Evolutionary conservation across 2,888 invertebrate species (phyloP).

Genomic region (Morpho deidamia): DNA sequence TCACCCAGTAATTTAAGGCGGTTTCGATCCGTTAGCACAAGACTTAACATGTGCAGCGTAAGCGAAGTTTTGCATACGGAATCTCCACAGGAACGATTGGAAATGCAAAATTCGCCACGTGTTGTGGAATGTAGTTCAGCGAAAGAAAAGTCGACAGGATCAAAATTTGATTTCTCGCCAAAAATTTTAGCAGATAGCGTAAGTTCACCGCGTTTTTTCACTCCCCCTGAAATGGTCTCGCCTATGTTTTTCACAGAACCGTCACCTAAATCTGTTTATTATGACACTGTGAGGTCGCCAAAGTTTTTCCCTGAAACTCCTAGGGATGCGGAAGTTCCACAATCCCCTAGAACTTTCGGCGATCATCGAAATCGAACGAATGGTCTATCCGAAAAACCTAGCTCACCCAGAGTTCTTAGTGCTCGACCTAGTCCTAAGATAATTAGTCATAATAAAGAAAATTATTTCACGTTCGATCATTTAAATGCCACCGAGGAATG

Average conservation of each 20-base stretch:
- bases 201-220: slow-evolving; percentile 64
- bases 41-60: slow-evolving; percentile 61
- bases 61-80: slow-evolving; percentile 47
- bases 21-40: slow-evolving; percentile 63
- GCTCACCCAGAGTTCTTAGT: slow-evolving; percentile 44
- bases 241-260: slow-evolving; percentile 68
- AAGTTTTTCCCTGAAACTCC: slow-evolving; percentile 69
- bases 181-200: slow-evolving; percentile 56
- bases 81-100: slow-evolving; percentile 50
- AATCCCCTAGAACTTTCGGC: slow-evolving; percentile 55
- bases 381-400: slow-evolving; percentile 55
- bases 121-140: slow-evolving; percentile 61
- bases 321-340: slow-evolving; percentile 53
- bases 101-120: slow-evolving; percentile 66
- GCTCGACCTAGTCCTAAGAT: slow-evolving; percentile 64
- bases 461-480: slow-evolving; percentile 66
- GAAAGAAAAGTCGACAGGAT: slow-evolving; percentile 57
- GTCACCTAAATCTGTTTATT: slow-evolving; percentile 67
- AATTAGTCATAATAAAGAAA: slow-evolving; percentile 63
- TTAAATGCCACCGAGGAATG: slow-evolving; percentile 41
- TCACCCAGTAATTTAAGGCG: slow-evolving; percentile 55
- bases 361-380: slow-evolving; percentile 57
- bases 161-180: slow-evolving; percentile 69
- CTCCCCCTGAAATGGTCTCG: slow-evolving; percentile 63
- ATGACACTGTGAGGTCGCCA: slow-evolving; percentile 64